A percentile compares a stretch with the other conserved stretches of the same genome.
Evolutionary conservation across 2,113 vertebrate species (phyloP).

Genomic region (Nettapus auritus): DNA sequence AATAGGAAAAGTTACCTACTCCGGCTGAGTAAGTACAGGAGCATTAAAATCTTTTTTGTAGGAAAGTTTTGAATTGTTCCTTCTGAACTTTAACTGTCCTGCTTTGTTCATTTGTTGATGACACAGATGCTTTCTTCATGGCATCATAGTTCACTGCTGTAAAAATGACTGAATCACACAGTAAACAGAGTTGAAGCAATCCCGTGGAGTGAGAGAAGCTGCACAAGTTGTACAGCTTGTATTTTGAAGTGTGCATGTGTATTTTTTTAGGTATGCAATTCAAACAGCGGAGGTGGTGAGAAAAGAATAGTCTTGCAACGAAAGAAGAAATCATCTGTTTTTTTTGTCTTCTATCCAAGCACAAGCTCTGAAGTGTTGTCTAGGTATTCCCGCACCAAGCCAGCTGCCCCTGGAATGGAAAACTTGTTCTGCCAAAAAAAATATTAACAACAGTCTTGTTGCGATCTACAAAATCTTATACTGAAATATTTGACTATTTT

Average conservation of each 20-base stretch:
- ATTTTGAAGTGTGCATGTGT: background rate
- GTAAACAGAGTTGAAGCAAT: constrained; percentile 43
- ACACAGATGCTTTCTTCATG: constrained; percentile 49
- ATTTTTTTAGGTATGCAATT: constrained; percentile 4
- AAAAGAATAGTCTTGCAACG: background rate
- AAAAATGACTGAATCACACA: constrained; percentile 48
- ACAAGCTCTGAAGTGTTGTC: background rate
- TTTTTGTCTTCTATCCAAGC: background rate
- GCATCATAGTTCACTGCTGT: constrained; percentile 31
- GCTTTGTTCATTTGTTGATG: background rate
- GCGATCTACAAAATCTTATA: background rate
- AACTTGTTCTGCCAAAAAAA: background rate
- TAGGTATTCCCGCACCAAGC: background rate
- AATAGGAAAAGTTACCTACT: background rate
- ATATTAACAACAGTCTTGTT: background rate
- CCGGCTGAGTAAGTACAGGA: background rate
- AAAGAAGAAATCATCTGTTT: background rate
- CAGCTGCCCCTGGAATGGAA: background rate
- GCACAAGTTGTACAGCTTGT: background rate
- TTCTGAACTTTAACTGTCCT: constrained; percentile 30
- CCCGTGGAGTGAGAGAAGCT: background rate
- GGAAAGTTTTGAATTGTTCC: constrained; percentile 15
- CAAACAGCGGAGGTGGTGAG: background rate
- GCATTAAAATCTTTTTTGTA: background rate
- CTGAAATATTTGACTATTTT: background rate